Evolutionary conservation across 1,140 invertebrate species (phyloP).

Genomic region (Macrocentrus cingulum): DNA sequence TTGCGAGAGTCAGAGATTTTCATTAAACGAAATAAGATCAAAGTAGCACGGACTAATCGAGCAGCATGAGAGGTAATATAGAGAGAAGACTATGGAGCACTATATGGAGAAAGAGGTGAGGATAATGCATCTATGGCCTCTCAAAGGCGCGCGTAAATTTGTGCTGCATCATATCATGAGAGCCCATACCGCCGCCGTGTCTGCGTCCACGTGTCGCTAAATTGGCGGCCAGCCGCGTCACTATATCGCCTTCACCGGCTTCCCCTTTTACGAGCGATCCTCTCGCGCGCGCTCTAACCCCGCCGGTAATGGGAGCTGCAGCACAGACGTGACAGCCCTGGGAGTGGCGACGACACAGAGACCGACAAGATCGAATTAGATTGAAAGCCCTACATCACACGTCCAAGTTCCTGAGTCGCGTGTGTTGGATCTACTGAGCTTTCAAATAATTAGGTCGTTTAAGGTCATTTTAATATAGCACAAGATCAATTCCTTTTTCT

Average conservation of each 20-base stretch:
- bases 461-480: too few relatives aligned
- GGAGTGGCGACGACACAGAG: constrained; percentile 6
- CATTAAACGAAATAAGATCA: too few relatives aligned
- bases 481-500: too few relatives aligned
- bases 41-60: too few relatives aligned
- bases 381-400: constrained; percentile 32
- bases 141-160: not conserved
- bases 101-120: not conserved
- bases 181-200: not conserved
- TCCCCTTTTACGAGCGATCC: too few relatives aligned
- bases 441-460: constrained; percentile 46
- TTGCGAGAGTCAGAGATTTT: too few relatives aligned
- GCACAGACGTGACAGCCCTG: not conserved
- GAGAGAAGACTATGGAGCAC: not conserved
- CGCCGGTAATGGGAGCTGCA: too few relatives aligned
- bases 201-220: not conserved
- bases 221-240: not conserved
- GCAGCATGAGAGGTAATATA: too few relatives aligned
- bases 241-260: too few relatives aligned
- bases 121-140: not conserved
- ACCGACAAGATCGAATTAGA: constrained; percentile 34
- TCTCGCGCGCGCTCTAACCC: too few relatives aligned
- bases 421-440: constrained; percentile 20
- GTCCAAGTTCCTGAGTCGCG: not conserved
- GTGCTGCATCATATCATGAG: not conserved